Conservation (phyloP, 2,888 invertebrate species). For the Tetragnatha montana region DNA sequence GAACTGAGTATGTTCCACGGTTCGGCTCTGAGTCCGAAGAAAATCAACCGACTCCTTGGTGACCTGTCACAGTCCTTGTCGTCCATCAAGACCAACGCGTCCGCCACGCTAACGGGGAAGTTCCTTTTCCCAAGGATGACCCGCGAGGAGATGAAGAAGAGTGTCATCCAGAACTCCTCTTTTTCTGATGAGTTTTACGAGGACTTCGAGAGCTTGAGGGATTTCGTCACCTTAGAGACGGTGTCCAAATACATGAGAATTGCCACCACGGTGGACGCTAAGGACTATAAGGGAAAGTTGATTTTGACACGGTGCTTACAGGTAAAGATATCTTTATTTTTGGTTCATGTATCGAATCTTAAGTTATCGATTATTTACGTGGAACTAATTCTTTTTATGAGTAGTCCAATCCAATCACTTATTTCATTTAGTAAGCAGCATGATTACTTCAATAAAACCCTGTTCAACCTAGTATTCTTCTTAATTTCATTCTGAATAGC, state of each 20-base stretch:
- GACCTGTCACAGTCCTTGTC: not conserved
- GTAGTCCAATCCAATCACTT: too few relatives aligned
- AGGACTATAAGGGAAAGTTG: slow-evolving; percentile 1
- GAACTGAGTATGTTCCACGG: slow-evolving; percentile 17
- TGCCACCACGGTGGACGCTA: not conserved
- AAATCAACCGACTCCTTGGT: slow-evolving; percentile 5
- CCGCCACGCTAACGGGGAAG: not conserved
- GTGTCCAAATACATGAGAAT: not conserved
- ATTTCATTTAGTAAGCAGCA: too few relatives aligned
- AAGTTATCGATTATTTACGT: too few relatives aligned
- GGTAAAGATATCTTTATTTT: not conserved
- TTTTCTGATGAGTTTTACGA: not conserved
- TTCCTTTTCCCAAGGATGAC: not conserved
- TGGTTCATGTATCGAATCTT: too few relatives aligned
- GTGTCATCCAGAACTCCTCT: not conserved
- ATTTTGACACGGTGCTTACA: slow-evolving; percentile 12
- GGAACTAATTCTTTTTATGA: too few relatives aligned
- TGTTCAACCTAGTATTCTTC: too few relatives aligned
- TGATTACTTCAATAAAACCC: too few relatives aligned
- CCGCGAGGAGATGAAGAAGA: not conserved
- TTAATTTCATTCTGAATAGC: too few relatives aligned
- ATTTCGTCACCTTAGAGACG: not conserved
- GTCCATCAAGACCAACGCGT: not conserved
- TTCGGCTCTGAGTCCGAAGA: not conserved
- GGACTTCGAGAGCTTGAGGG: slow-evolving; percentile 1